phyloP scores from a whole-genome alignment of 2,888 invertebrate genomes.

The Hypsopygia costalis region DNA sequence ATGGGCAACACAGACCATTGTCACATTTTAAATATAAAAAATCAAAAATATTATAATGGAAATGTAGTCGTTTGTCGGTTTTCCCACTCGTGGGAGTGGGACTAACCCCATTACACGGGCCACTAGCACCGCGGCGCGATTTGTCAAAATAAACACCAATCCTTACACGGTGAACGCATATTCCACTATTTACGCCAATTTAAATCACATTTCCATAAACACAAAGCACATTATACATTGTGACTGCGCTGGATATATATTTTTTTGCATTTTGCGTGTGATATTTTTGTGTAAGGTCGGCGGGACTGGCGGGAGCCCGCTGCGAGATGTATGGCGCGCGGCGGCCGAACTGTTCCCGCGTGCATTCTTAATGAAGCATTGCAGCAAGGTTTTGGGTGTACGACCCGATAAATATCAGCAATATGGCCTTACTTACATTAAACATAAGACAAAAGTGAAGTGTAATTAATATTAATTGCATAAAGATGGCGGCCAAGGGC shows the following conservation, averaged over 20 bases:
- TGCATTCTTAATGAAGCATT: background rate
- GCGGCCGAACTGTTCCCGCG: slow-evolving; percentile 4
- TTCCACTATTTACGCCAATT: too few species aligned
- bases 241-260: background rate
- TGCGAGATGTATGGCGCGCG: slow-evolving; percentile 28
- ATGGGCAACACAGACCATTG: too few species aligned
- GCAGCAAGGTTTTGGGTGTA: background rate
- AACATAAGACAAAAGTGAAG: too few species aligned
- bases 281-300: slow-evolving; percentile 21
- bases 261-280: background rate
- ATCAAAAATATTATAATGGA: too few species aligned
- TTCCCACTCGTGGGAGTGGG: slow-evolving; percentile 8
- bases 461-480: too few species aligned
- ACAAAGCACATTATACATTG: background rate
- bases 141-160: slow-evolving; percentile 34
- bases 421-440: slow-evolving; percentile 8
- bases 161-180: slow-evolving; percentile 13
- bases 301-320: too few species aligned
- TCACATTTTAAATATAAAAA: too few species aligned
- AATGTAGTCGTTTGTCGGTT: too few species aligned
- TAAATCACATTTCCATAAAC: background rate
- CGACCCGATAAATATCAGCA: too few species aligned
- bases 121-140: slow-evolving; percentile 24
- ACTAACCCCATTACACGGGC: slow-evolving; percentile 25
- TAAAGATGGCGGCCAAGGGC: too few species aligned